A percentile compares a stretch with the other conserved stretches of the same genome.
Evolutionary conservation across 2,113 vertebrate species (phyloP).

Genomic region (Callipepla squamata): DNA sequence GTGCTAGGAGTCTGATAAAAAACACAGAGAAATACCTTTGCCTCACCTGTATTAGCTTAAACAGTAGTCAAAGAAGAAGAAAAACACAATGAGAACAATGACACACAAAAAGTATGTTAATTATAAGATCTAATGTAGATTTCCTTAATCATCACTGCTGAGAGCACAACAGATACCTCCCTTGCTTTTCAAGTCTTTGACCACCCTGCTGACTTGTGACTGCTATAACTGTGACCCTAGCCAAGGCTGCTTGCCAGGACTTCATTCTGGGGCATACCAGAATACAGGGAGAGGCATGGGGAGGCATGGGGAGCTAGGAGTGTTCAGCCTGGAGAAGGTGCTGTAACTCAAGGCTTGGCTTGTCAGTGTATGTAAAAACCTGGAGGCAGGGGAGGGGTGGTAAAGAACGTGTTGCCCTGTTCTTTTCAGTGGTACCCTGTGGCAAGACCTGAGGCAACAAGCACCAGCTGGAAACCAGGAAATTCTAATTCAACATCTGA

Average conservation of each 20-base stretch:
- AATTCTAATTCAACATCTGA: neutral
- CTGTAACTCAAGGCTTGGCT: neutral
- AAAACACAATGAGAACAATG: neutral
- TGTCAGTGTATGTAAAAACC: neutral
- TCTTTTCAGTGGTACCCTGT: neutral
- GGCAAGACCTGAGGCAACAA: neutral
- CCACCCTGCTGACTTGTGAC: neutral
- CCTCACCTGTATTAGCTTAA: neutral
- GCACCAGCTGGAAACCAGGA: neutral
- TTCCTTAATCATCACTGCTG: neutral
- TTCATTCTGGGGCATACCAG: neutral
- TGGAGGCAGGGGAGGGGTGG: neutral
- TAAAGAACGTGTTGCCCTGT: neutral
- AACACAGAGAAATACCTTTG: neutral
- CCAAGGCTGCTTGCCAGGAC: rapidly evolving
- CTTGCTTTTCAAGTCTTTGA: neutral
- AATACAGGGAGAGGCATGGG: neutral
- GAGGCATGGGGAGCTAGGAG: neutral
- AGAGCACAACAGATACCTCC: neutral
- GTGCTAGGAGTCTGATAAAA: neutral
- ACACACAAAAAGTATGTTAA: neutral
- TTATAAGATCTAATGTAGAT: neutral
- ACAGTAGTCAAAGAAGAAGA: neutral
- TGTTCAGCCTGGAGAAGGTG: neutral
- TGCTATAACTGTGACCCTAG: neutral